phyloP scores from a whole-genome alignment of 2,113 vertebrate genomes.

The Nycticebus coucang region DNA sequence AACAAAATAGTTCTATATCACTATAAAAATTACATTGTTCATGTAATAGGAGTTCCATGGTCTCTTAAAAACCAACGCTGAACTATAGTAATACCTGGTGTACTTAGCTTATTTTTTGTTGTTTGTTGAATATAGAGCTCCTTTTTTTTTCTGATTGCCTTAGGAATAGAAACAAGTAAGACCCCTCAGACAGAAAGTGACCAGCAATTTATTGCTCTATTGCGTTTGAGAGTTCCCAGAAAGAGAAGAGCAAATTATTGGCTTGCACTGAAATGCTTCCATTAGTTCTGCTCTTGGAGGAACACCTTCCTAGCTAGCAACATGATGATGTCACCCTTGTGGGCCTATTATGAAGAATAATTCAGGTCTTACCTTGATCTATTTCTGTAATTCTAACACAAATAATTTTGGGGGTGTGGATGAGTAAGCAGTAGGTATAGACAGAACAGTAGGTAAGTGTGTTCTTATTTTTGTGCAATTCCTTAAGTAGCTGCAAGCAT shows the following conservation, averaged over 20 bases:
- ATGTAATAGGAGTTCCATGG: background rate
- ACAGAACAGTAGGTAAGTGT: background rate
- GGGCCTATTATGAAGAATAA: background rate
- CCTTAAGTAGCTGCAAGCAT: background rate
- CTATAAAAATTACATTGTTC: too few species aligned
- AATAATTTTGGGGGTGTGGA: background rate
- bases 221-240: background rate
- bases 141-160: background rate
- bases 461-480: background rate
- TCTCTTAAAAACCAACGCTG: background rate
- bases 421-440: background rate
- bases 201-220: background rate
- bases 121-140: background rate
- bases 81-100: background rate
- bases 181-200: background rate
- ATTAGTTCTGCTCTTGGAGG: background rate
- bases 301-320: background rate
- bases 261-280: background rate
- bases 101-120: background rate
- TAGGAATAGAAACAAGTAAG: background rate
- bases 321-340: background rate
- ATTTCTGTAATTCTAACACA: background rate
- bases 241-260: background rate
- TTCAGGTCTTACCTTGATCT: background rate
- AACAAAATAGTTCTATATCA: background rate